Percentiles rank a stretch among this genome's conserved stretches.
phyloP scores from a whole-genome alignment of 2,797 vertebrate species.

The Pogoniulus pusillus region DNA sequence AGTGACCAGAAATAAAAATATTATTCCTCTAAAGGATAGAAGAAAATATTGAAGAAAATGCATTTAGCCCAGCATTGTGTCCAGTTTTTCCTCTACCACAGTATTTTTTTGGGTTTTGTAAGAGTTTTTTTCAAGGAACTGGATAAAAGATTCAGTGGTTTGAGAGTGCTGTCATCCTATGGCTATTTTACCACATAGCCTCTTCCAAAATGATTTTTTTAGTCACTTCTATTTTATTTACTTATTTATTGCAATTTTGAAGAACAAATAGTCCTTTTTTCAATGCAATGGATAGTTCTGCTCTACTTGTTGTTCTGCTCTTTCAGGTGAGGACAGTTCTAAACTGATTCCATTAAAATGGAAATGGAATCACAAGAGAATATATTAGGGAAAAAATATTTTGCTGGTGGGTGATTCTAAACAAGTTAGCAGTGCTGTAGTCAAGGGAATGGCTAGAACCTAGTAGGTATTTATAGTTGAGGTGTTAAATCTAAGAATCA shows the following conservation, averaged over 20 bases:
- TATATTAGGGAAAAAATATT: too few species aligned
- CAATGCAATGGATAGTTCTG: neutral
- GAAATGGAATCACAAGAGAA: too few species aligned
- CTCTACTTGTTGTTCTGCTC: too few species aligned
- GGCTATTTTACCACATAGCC: neutral
- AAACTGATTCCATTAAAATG: too few species aligned
- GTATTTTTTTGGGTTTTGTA: neutral
- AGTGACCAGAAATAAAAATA: conserved; percentile 9
- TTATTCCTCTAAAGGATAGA: neutral
- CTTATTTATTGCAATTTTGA: neutral
- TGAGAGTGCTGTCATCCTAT: neutral
- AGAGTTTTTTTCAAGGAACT: neutral
- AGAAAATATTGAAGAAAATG: neutral
- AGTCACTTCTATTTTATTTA: neutral
- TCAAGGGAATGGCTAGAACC: neutral
- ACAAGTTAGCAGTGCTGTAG: neutral
- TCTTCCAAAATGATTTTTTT: neutral
- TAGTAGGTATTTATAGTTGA: too few species aligned
- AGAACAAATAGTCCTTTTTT: neutral
- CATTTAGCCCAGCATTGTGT: neutral
- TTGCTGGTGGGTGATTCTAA: neutral
- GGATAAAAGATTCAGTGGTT: neutral
- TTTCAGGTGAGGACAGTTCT: too few species aligned
- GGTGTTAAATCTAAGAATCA: too few species aligned
- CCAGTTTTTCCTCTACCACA: neutral